A percentile compares a stretch with the other conserved stretches of the same genome.
Conservation (phyloP, 1,140 invertebrate genomes). For the Arctopsyche grandis region DNA sequence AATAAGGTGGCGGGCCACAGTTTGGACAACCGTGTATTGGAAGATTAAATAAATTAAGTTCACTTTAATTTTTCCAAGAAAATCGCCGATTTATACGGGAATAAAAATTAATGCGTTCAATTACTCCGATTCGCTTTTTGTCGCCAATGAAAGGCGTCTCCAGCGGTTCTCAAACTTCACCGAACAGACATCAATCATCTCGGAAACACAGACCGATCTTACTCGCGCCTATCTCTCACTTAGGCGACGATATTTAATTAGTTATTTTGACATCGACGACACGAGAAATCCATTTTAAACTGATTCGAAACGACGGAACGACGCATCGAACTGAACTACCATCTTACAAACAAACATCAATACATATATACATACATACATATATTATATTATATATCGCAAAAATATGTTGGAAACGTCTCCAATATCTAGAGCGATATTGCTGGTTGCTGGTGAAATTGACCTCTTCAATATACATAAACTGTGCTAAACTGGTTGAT, state of each 20-base stretch:
- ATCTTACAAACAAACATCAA: too few species aligned
- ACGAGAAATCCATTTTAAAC: conserved; percentile 39
- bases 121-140: neutral
- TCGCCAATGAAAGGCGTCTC: neutral
- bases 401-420: too few species aligned
- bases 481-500: too few species aligned
- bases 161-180: conserved; percentile 17
- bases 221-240: neutral
- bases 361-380: neutral
- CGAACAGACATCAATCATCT: conserved; percentile 32
- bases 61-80: too few species aligned
- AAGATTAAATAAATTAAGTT: too few species aligned
- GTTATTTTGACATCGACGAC: conserved; percentile 31
- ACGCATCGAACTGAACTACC: neutral
- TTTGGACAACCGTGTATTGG: too few species aligned
- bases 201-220: neutral
- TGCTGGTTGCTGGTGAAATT: too few species aligned
- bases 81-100: neutral
- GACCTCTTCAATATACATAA: too few species aligned
- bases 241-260: conserved; percentile 27
- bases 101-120: conserved; percentile 12
- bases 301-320: neutral
- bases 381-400: too few species aligned
- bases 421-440: too few species aligned
- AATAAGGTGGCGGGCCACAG: too few species aligned